Percentiles rank a stretch among this genome's conserved stretches.
Conservation (phyloP, 2,888 invertebrate genomes). For the Apodemia zela region DNA sequence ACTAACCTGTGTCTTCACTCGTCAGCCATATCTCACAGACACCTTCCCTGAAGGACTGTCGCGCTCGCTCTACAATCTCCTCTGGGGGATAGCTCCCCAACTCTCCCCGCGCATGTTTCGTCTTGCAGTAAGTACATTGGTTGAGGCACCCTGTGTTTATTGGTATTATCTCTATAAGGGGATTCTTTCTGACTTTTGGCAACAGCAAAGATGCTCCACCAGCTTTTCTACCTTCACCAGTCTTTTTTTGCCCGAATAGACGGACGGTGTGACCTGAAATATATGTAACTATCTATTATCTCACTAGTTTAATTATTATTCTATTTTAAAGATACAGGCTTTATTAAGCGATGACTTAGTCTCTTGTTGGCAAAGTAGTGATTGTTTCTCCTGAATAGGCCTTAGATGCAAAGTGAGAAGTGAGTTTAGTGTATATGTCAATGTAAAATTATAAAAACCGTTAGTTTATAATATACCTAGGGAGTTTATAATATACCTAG, state of each 20-base stretch:
- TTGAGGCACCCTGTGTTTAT: conserved; percentile 98
- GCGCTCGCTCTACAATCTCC: conserved; percentile 92
- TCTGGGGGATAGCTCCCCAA: conserved; percentile 95
- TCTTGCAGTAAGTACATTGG: conserved; percentile 99
- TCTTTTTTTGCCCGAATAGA: conserved; percentile 89
- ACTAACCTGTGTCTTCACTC: conserved; percentile 94
- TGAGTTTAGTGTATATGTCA: too few species aligned
- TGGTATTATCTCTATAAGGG: conserved; percentile 97
- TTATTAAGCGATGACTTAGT: too few species aligned
- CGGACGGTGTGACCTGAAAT: conserved; percentile 85
- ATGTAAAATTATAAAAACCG: too few species aligned
- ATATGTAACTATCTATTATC: neutral
- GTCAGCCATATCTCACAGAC: conserved; percentile 98
- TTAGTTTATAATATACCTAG: too few species aligned
- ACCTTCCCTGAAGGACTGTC: conserved; percentile 93
- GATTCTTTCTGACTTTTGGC: conserved; percentile 97
- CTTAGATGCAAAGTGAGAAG: too few species aligned
- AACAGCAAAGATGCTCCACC: conserved; percentile 93
- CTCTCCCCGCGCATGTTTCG: conserved; percentile 97
- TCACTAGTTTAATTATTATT: too few species aligned
- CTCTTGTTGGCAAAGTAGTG: too few species aligned
- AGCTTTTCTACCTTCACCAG: conserved; percentile 86
- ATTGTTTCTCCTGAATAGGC: too few species aligned
- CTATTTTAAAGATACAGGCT: too few species aligned
- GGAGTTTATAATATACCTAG: too few species aligned